Conservation (phyloP, 2,113 vertebrate species). For the Pogona vitticeps region DNA sequence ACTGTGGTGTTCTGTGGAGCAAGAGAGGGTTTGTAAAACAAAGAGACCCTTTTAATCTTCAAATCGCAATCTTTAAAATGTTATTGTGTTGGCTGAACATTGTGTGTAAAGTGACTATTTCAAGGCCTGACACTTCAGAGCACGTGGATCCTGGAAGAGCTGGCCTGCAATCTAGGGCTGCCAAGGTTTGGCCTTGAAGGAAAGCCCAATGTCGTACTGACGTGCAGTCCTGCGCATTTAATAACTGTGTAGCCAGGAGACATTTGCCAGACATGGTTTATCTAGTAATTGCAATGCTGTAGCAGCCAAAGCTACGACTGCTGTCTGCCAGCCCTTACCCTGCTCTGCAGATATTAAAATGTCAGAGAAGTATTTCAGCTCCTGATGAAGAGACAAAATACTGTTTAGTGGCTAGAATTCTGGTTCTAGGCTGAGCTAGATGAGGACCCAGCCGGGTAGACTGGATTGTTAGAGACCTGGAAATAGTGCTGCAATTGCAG, state of each 20-base stretch:
- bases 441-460: background rate
- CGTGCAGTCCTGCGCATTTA: background rate
- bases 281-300: background rate
- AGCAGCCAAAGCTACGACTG: background rate
- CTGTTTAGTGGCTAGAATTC: too few relatives aligned
- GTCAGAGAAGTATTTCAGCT: background rate
- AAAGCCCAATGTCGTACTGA: background rate
- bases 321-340: background rate
- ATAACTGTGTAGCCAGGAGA: background rate
- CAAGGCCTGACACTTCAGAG: slow-evolving; percentile 5
- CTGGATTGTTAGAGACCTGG: background rate
- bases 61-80: slow-evolving; percentile 8
- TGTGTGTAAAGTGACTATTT: background rate
- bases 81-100: slow-evolving; percentile 17
- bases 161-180: slow-evolving; percentile 4
- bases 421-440: background rate
- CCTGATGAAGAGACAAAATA: background rate
- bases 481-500: background rate
- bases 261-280: background rate
- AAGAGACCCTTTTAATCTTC: slow-evolving; percentile 7
- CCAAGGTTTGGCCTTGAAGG: background rate
- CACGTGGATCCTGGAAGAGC: background rate
- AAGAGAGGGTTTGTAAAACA: background rate
- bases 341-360: background rate
- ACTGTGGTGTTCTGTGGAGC: background rate